These are phyloP conservation scores for Nyctereutes procyonoides DNA, from an alignment of 2,113 vertebrate species.

Conservation along the genomic window DNA sequence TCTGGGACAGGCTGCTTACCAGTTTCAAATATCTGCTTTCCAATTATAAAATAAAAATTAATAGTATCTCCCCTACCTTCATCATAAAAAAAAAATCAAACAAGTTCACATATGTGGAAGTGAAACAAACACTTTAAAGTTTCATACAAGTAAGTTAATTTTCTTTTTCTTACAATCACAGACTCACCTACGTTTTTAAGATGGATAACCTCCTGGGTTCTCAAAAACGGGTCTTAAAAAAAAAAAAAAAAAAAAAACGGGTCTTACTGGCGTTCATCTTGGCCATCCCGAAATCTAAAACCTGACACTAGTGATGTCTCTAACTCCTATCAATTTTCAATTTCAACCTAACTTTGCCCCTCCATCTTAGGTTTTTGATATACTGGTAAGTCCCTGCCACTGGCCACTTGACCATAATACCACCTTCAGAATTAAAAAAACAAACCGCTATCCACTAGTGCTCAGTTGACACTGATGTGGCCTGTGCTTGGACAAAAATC, in stretches of 20 bases:
- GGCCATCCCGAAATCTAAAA: not conserved
- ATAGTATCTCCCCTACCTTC: not conserved
- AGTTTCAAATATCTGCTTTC: slow-evolving; percentile 42
- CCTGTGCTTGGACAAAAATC: not conserved
- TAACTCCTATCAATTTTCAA: not conserved
- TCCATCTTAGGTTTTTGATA: not conserved
- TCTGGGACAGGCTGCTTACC: not conserved
- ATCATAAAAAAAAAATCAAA: slow-evolving; percentile 27
- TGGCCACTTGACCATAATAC: not conserved
- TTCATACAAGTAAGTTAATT: not conserved
- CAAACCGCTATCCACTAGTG: not conserved
- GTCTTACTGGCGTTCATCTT: not conserved
- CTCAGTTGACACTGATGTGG: not conserved
- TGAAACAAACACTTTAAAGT: not conserved
- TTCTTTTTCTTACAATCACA: slow-evolving; percentile 32
- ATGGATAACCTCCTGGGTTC: slow-evolving; percentile 2
- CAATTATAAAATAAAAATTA: slow-evolving; percentile 40
- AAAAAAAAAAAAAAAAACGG: too few species aligned
- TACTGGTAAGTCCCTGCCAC: not conserved
- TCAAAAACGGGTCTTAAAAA: not conserved
- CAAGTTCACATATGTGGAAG: not conserved
- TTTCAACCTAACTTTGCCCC: not conserved
- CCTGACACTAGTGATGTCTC: not conserved
- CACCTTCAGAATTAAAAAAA: not conserved
- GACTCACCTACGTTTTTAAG: slow-evolving; percentile 9